Base-by-base conservation (phyloP, 2,888 invertebrate species). In the Baccha elongata region DNA sequence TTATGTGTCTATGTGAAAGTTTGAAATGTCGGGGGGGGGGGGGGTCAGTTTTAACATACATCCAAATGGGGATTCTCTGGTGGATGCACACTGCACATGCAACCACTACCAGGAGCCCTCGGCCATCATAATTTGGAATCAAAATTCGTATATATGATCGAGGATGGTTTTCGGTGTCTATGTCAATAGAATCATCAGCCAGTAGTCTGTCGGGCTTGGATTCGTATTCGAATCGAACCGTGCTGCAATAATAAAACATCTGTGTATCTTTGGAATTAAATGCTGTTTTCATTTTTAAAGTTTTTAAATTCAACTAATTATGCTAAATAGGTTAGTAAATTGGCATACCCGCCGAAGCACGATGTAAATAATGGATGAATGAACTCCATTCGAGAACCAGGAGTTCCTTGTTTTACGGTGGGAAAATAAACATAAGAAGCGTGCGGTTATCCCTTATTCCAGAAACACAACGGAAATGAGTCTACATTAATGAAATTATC, bases 401-500 rank as follows among this genome's bases (percentile, higher is more conserved):
- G 42, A 50, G 71, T 35, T 8, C 40, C 44, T 58, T 52, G 50
- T 50, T 50, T 52, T n/a, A n/a, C n/a, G n/a, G n/a, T n/a, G 13
- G 26, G 35, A 37, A 13, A 15, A 60, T 8, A 44, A 44, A 19
- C 60, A 68, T 13, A 53, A n/a, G n/a, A 37, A 11, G 62, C 46
- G 48, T 60, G 62, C n/a, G n/a, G 5, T 15, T n/a, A n/a, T 67
- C 62, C 64, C 42, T 46, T 48, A n/a, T 40, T 26, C 29, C 19
- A 29, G 29, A 19, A 26, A 37, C 29, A 58, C 35, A 72, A 67
- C 42, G 64, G 79, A 80, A 74, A 62, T 80, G 79, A 74, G 68
- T 55, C 73, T 62, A 73, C 68, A 74, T 80, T 68, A 73, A 64
- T 74, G 73, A 80, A 80, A 80, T 80, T 73, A 80, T 80, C 73